Evolutionary conservation across 2,113 vertebrate species (phyloP).

Genomic region (Lamprologus ornatipinnis): DNA sequence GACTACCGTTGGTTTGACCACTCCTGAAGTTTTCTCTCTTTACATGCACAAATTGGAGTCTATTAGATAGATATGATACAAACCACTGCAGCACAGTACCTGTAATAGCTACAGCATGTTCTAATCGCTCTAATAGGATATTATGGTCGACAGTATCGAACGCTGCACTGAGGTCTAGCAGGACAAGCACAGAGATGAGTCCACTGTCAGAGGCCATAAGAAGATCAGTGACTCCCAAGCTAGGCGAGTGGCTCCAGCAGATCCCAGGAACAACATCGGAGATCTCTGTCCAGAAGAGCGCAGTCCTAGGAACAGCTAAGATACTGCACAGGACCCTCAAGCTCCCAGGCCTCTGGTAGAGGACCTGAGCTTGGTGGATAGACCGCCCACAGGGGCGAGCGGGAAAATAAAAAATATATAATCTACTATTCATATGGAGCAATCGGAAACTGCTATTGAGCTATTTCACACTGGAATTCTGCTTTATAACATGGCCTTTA

Average conservation of each 20-base stretch:
- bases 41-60: fast-evolving
- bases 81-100: no score
- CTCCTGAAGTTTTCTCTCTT: no score
- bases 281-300: not conserved
- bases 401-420: not conserved
- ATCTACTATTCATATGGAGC: not conserved
- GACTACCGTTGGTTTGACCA: no score
- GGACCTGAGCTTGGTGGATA: not conserved
- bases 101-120: no score
- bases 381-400: not conserved
- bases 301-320: not conserved
- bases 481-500: not conserved
- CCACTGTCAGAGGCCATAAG: no score
- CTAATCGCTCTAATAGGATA: no score
- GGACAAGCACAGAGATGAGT: no score
- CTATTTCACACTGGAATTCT: not conserved
- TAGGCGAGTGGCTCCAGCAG: not conserved
- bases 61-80: no score
- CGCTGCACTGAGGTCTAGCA: no score
- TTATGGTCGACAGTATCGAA: no score
- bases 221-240: not conserved
- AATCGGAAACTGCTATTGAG: not conserved
- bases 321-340: not conserved
- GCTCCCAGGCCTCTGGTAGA: not conserved
- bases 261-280: fast-evolving